phyloP scores from a whole-genome alignment of 2,888 invertebrate genomes.

The Drosophila recens region DNA sequence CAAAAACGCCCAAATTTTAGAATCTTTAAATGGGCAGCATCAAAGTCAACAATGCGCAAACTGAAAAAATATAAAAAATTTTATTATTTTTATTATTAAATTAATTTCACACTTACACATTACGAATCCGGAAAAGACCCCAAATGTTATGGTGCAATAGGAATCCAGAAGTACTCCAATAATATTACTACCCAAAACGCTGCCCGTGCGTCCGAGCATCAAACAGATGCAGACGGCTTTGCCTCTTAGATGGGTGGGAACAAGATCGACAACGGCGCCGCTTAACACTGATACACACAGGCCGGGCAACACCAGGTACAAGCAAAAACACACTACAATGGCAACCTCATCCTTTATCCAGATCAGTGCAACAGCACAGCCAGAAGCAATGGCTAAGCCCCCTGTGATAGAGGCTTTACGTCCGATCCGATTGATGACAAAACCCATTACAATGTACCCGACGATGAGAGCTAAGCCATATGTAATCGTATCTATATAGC shows the following conservation, averaged over 20 bases:
- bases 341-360: slow-evolving; percentile 78
- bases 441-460: slow-evolving; percentile 79
- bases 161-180: slow-evolving; percentile 82
- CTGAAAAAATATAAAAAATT: slow-evolving; percentile 15
- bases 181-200: slow-evolving; percentile 84
- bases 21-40: slow-evolving; percentile 33
- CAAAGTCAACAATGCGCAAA: slow-evolving; percentile 43
- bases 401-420: slow-evolving; percentile 77
- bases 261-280: slow-evolving; percentile 84
- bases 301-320: slow-evolving; percentile 83
- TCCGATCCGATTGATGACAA: slow-evolving; percentile 81
- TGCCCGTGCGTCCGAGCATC: slow-evolving; percentile 84
- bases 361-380: slow-evolving; percentile 76
- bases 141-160: slow-evolving; percentile 82
- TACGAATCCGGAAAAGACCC: slow-evolving; percentile 80
- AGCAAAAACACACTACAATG: slow-evolving; percentile 82
- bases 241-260: slow-evolving; percentile 85
- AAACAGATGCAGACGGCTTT: slow-evolving; percentile 85
- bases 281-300: slow-evolving; percentile 84
- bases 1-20: background rate
- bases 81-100: background rate
- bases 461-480: slow-evolving; percentile 78
- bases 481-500: slow-evolving; percentile 81
- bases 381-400: slow-evolving; percentile 71
- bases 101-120: slow-evolving; percentile 73